These are phyloP conservation scores for Poeciliopsis prolifica DNA, from an alignment of 2,113 vertebrate genomes.

Conservation along the genomic window DNA sequence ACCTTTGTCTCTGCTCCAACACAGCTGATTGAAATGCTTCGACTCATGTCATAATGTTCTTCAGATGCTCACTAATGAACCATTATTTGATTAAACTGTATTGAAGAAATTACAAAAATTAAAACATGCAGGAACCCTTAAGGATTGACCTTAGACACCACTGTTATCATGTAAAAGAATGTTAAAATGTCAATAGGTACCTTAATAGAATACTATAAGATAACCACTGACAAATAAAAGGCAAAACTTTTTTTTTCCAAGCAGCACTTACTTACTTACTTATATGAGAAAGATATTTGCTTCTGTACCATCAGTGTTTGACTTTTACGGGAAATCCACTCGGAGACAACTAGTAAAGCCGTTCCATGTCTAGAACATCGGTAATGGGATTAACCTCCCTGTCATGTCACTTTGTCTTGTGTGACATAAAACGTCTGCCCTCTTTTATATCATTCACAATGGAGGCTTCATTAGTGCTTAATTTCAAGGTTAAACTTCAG, in stretches of 20 bases:
- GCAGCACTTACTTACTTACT: neutral
- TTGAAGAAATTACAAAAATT: too few relatives aligned
- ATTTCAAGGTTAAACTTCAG: neutral
- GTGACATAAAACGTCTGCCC: neutral
- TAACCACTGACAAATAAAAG: neutral
- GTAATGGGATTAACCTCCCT: conserved; percentile 56
- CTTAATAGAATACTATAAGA: too few relatives aligned
- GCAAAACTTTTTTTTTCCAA: neutral
- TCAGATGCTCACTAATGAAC: too few relatives aligned
- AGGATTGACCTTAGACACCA: too few relatives aligned
- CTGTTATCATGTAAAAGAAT: too few relatives aligned
- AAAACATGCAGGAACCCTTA: too few relatives aligned
- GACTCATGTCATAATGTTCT: too few relatives aligned
- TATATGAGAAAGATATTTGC: neutral
- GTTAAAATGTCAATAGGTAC: too few relatives aligned
- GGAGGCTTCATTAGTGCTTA: neutral
- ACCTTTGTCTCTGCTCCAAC: too few relatives aligned
- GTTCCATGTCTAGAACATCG: neutral
- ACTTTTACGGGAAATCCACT: neutral
- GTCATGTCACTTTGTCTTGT: neutral
- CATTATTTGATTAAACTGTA: too few relatives aligned
- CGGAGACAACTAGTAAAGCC: conserved; percentile 6
- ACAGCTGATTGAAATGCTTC: too few relatives aligned
- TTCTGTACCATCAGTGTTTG: neutral
- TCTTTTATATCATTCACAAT: conserved; percentile 10